Conservation (phyloP, 2,888 invertebrate species). For the Tetramorium bicarinatum region DNA sequence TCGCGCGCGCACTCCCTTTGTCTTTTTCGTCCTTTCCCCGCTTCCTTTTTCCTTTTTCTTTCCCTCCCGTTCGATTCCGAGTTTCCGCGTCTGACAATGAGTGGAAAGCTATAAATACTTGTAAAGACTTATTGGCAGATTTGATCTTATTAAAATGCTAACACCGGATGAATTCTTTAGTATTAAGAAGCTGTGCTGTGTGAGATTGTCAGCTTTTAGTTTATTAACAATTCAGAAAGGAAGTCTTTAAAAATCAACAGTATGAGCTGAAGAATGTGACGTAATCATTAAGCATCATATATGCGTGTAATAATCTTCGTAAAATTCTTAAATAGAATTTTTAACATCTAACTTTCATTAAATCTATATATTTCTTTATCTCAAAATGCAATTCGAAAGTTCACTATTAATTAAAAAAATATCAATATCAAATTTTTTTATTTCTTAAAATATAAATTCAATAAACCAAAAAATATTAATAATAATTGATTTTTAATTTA, state of each 20-base stretch:
- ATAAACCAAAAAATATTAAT: not conserved
- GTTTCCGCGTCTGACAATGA: not conserved
- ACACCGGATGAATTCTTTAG: not conserved
- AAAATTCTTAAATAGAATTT: not conserved
- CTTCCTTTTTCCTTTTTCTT: not conserved
- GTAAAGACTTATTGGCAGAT: not conserved
- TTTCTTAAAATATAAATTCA: constrained; percentile 3
- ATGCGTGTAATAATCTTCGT: not conserved
- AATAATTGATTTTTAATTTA: not conserved
- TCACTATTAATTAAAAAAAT: constrained; percentile 4
- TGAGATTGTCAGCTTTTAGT: not conserved
- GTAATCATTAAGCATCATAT: not conserved
- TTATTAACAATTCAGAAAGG: not conserved
- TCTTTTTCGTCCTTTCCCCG: not conserved
- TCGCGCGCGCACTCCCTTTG: constrained; percentile 44
- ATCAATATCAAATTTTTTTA: not conserved
- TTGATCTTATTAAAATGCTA: not conserved
- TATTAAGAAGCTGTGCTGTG: not conserved
- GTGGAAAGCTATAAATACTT: not conserved
- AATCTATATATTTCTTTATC: not conserved
- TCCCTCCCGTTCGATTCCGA: not conserved
- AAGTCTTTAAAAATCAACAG: not conserved
- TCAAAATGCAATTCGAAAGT: not conserved
- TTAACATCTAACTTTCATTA: not conserved
- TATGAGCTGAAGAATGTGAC: not conserved